Evolutionary conservation across 2,888 invertebrate genomes (phyloP).

Genomic region (Stenchaetothrips biformis): DNA sequence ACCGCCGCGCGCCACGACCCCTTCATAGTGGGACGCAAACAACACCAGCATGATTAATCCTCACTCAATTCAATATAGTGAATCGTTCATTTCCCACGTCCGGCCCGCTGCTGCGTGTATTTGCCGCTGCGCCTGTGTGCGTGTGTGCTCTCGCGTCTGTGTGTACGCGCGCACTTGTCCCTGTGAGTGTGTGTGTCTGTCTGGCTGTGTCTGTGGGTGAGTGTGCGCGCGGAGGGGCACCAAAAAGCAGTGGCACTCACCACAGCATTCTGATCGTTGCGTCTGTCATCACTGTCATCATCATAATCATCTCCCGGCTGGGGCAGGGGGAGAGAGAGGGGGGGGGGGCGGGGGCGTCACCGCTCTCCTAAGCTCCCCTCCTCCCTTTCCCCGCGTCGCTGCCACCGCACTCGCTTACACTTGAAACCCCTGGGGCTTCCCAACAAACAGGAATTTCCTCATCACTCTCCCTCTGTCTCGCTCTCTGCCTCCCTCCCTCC

Average conservation of each 20-base stretch:
- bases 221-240: neutral
- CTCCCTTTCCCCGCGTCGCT: neutral
- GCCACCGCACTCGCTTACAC: neutral
- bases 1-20: neutral
- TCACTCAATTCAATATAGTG: conserved; percentile 23
- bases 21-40: neutral
- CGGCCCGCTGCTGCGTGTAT: neutral
- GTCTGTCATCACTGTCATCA: conserved; percentile 9
- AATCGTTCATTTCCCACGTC: conserved; percentile 24
- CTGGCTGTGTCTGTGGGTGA: neutral
- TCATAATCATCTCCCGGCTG: neutral
- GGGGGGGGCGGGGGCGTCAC: neutral
- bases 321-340: no score
- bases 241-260: neutral
- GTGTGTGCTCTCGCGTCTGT: neutral
- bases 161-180: neutral
- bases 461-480: conserved; percentile 12
- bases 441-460: conserved; percentile 17
- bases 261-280: neutral
- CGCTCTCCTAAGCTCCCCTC: neutral
- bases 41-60: conserved; percentile 2
- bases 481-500: neutral
- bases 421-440: conserved; percentile 10
- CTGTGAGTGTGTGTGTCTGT: neutral
- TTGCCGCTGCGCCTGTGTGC: neutral